Evolutionary conservation across 1,140 invertebrate genomes (phyloP).

Genomic region (Micrasema minimum): DNA sequence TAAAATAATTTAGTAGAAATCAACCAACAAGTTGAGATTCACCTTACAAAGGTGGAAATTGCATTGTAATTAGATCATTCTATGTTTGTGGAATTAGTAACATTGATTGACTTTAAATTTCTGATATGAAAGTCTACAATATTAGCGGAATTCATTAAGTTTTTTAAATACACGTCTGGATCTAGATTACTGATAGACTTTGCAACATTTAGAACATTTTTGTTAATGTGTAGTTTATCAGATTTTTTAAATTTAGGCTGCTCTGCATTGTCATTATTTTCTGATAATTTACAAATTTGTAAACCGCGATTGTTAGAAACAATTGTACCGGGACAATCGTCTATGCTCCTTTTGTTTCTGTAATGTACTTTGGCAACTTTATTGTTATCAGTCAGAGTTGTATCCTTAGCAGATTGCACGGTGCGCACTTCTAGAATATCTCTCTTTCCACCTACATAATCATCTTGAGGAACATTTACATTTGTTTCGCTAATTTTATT

Average conservation of each 20-base stretch:
- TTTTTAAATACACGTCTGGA: constrained; percentile 1
- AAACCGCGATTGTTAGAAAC: constrained; percentile 56
- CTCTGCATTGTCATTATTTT: not conserved
- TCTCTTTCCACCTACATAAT: constrained; percentile 43
- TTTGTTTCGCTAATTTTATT: constrained; percentile 15
- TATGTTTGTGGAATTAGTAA: not conserved
- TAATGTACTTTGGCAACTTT: constrained; percentile 18
- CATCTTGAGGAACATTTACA: constrained; percentile 25
- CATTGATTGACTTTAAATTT: constrained; percentile 17
- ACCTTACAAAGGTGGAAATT: not conserved
- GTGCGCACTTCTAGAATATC: constrained; percentile 43
- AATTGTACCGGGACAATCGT: constrained; percentile 59
- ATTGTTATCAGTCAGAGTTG: constrained; percentile 7
- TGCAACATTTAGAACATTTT: constrained; percentile 16
- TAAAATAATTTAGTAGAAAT: not conserved
- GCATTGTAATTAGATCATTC: not conserved
- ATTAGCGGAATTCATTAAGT: constrained; percentile 30
- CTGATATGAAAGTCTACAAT: constrained; percentile 24
- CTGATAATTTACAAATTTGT: constrained; percentile 56
- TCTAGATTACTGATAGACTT: constrained; percentile 10
- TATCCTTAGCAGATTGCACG: not conserved
- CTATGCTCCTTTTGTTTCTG: constrained; percentile 60
- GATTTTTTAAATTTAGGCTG: constrained; percentile 5
- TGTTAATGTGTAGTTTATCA: not conserved
- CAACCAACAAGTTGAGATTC: constrained; percentile 7